Evolutionary conservation across 2,797 vertebrate species (phyloP).

Genomic region (Melanitta fusca): DNA sequence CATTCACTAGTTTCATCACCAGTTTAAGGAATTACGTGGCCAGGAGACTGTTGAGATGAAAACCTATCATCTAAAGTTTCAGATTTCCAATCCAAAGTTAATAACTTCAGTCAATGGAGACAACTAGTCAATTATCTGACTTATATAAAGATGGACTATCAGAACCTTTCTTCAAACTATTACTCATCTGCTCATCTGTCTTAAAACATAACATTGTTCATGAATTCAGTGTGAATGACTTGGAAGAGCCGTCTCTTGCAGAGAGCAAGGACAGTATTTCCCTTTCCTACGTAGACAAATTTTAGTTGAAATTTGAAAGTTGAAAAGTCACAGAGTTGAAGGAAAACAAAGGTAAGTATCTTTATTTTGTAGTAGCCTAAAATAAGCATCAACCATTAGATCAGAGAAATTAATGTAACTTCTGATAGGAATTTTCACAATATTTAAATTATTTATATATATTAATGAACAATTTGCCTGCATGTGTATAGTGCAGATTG

Average conservation of each 20-base stretch:
- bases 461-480: background rate
- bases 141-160: background rate
- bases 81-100: background rate
- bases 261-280: background rate
- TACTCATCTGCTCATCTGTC: background rate
- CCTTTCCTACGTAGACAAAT: background rate
- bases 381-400: background rate
- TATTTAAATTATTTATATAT: background rate
- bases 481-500: rapidly evolving
- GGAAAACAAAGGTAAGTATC: background rate
- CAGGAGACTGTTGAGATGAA: background rate
- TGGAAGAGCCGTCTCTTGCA: background rate
- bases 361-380: background rate
- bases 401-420: background rate
- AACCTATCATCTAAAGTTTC: background rate
- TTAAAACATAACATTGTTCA: background rate
- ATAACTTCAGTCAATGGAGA: background rate
- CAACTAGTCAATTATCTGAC: background rate
- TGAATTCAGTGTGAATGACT: background rate
- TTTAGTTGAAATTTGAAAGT: background rate
- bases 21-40: background rate
- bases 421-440: background rate
- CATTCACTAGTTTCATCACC: background rate
- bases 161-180: background rate
- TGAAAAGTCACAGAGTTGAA: background rate